These are phyloP conservation scores for Lepidurus arcticus DNA, from an alignment of 1,140 invertebrate species.

Conservation along the genomic window DNA sequence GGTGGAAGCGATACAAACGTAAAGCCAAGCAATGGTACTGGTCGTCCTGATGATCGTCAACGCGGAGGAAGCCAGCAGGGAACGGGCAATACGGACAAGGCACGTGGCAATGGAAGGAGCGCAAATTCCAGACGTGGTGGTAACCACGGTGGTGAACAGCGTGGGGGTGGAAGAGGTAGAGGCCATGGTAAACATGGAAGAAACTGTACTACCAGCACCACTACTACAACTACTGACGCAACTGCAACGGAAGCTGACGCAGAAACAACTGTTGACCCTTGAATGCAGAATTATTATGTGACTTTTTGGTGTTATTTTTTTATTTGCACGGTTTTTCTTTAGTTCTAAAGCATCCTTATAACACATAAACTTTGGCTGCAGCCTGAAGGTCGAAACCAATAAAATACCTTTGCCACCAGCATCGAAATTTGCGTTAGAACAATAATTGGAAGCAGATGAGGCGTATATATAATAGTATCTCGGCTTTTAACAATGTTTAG, in stretches of 20 bases:
- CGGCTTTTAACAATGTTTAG: neutral
- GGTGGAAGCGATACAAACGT: too few species aligned
- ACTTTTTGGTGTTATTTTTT: neutral
- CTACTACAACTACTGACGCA: neutral
- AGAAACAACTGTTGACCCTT: neutral
- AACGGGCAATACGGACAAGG: too few species aligned
- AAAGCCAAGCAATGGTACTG: too few species aligned
- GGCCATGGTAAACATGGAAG: neutral
- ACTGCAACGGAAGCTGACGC: neutral
- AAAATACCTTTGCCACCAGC: too few species aligned
- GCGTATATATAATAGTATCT: too few species aligned
- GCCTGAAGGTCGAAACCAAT: too few species aligned
- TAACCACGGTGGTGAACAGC: too few species aligned
- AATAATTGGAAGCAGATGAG: too few species aligned
- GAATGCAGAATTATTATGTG: neutral
- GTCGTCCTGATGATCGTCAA: neutral
- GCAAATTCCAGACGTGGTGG: neutral
- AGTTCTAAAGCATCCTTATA: neutral
- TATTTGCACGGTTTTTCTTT: neutral
- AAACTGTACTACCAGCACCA: neutral
- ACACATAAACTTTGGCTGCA: too few species aligned
- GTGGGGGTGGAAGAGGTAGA: neutral
- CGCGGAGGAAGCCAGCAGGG: neutral
- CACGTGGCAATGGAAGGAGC: neutral
- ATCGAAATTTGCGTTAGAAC: too few species aligned